A percentile compares a stretch with the other conserved stretches of the same genome.
These are phyloP conservation scores for Acromyrmex charruanus DNA, from an alignment of 1,140 invertebrate species.

Conservation along the genomic window DNA sequence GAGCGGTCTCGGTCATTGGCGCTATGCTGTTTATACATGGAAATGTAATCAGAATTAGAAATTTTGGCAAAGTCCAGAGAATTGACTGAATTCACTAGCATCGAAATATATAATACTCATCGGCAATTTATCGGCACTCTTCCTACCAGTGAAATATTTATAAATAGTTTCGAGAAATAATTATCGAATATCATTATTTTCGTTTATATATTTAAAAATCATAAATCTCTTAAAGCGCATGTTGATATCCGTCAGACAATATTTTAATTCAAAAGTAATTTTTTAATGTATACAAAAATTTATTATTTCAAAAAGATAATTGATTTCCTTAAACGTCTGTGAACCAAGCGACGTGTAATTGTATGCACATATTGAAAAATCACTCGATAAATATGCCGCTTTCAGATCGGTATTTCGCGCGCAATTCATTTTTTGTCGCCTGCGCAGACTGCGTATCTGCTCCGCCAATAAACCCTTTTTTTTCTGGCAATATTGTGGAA, in stretches of 20 bases:
- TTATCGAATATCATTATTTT: not conserved
- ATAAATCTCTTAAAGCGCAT: not conserved
- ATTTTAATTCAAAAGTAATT: not conserved
- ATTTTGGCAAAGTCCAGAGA: not conserved
- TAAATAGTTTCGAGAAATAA: not conserved
- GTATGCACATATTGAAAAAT: slow-evolving; percentile 19
- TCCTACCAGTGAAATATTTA: not conserved
- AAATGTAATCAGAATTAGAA: slow-evolving; percentile 18
- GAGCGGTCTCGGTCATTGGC: not conserved
- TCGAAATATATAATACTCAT: not conserved
- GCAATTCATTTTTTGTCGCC: slow-evolving; percentile 17
- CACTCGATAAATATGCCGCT: slow-evolving; percentile 29
- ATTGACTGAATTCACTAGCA: not conserved
- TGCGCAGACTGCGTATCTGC: slow-evolving; percentile 7
- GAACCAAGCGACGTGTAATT: not conserved
- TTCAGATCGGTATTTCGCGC: slow-evolving; percentile 21
- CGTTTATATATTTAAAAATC: not conserved
- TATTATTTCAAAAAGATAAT: not conserved
- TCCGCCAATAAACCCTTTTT: not conserved
- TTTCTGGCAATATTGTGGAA: not conserved
- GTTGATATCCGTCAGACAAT: not conserved
- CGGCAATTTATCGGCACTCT: not conserved
- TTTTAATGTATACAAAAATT: not conserved
- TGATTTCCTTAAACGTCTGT: not conserved
- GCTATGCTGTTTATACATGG: not conserved